Evolutionary conservation across 2,113 vertebrate species (phyloP).

Genomic region (Ageneiosus marmoratus): DNA sequence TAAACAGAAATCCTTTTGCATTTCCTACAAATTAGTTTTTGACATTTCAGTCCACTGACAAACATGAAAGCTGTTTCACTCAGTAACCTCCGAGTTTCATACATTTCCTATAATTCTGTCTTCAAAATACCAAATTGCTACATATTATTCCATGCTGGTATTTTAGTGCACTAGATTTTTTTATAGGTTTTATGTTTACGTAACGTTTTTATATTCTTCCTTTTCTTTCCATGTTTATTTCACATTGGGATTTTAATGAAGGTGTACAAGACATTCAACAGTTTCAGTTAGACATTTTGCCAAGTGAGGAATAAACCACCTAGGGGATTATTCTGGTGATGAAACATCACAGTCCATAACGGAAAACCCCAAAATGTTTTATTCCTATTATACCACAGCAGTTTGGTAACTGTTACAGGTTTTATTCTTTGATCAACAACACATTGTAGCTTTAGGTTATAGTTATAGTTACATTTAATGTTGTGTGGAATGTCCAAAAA

Average conservation of each 20-base stretch:
- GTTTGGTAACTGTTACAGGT: not conserved
- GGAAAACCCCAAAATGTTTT: not conserved
- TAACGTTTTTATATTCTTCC: not conserved
- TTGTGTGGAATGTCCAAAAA: not conserved
- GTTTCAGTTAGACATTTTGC: not conserved
- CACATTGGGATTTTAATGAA: not conserved
- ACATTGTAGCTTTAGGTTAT: not conserved
- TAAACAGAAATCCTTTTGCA: not conserved
- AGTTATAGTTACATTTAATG: not conserved
- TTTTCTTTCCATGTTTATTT: not conserved
- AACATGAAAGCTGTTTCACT: not conserved
- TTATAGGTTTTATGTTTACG: constrained; percentile 13
- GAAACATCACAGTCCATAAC: not conserved
- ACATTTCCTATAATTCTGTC: not conserved
- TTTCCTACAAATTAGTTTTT: not conserved
- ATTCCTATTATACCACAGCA: not conserved
- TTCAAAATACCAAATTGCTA: constrained; percentile 48
- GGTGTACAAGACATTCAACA: not conserved
- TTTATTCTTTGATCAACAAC: not conserved
- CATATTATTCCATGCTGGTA: not conserved
- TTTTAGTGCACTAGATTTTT: not conserved
- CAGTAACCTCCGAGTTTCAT: not conserved
- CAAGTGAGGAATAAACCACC: not conserved
- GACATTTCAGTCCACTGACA: not conserved
- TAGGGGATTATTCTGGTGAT: not conserved